Evolutionary conservation across 2,113 vertebrate species (phyloP).

Genomic region (Oryzias curvinotus): DNA sequence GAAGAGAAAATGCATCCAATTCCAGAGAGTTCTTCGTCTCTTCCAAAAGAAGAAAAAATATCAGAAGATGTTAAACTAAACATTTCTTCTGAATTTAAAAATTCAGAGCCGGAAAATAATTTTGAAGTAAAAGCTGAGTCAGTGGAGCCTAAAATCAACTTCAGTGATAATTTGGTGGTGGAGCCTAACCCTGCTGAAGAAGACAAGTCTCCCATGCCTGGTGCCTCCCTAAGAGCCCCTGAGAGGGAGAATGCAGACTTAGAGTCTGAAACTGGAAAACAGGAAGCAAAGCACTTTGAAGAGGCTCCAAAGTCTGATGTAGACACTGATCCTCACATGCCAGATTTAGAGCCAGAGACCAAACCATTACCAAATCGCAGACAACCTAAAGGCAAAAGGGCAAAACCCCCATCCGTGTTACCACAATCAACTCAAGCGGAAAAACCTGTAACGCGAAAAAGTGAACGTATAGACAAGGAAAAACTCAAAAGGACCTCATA

Average conservation of each 20-base stretch:
- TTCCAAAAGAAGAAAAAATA: slow-evolving; percentile 64
- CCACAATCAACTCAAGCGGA: slow-evolving; percentile 69
- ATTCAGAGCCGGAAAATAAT: slow-evolving; percentile 57
- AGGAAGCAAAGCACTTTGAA: slow-evolving; percentile 49
- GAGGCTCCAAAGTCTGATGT: slow-evolving; percentile 73
- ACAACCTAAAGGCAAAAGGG: slow-evolving; percentile 88
- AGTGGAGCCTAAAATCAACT: slow-evolving; percentile 46
- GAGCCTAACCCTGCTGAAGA: slow-evolving; percentile 76
- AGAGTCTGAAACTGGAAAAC: slow-evolving; percentile 64
- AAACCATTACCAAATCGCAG: slow-evolving; percentile 83
- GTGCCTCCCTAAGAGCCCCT: slow-evolving; percentile 68
- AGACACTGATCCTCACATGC: slow-evolving; percentile 65
- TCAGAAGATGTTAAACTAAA: slow-evolving; percentile 43
- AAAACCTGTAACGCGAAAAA: slow-evolving; percentile 92
- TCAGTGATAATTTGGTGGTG: slow-evolving; percentile 55
- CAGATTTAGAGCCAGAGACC: slow-evolving; percentile 76
- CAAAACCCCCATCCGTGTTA: slow-evolving; percentile 78
- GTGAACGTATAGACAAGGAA: slow-evolving; percentile 93
- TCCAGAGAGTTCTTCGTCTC: slow-evolving; percentile 41
- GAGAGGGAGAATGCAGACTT: slow-evolving; percentile 72
- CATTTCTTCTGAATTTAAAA: slow-evolving; percentile 5
- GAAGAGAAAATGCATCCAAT: slow-evolving; percentile 69
- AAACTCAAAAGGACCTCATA: slow-evolving; percentile 89
- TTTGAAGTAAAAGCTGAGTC: slow-evolving; percentile 65
- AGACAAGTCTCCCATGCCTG: slow-evolving; percentile 84